phyloP scores from a whole-genome alignment of 2,888 invertebrate species.

The Meta bourneti region DNA sequence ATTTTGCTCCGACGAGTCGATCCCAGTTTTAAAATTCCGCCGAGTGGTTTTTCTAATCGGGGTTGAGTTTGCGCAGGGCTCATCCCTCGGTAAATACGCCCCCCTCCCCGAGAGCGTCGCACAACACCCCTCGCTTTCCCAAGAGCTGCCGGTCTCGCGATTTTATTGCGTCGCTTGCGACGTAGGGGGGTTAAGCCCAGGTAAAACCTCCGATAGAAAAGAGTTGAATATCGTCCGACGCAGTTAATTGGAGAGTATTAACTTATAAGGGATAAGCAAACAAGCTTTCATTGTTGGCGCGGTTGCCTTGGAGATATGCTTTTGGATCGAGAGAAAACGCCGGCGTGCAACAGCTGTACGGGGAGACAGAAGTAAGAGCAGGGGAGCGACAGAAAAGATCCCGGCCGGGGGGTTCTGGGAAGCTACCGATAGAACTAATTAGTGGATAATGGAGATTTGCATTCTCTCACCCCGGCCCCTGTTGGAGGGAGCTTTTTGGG shows the following conservation, averaged over 20 bases:
- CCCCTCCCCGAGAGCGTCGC: slow-evolving; percentile 11
- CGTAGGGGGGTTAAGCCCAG: slow-evolving; percentile 56
- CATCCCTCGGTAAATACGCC: slow-evolving; percentile 71
- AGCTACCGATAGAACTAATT: slow-evolving; percentile 76
- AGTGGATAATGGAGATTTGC: slow-evolving; percentile 77
- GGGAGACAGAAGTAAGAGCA: slow-evolving; percentile 72
- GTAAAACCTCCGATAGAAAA: slow-evolving; percentile 73
- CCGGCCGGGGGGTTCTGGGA: slow-evolving; percentile 64
- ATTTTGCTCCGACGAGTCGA: slow-evolving; percentile 65
- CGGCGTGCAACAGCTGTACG: slow-evolving; percentile 74
- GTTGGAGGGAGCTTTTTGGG: slow-evolving; percentile 41
- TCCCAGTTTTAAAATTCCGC: slow-evolving; percentile 66
- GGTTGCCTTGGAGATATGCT: slow-evolving; percentile 71
- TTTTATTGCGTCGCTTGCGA: slow-evolving; percentile 54
- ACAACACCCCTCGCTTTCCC: slow-evolving; percentile 63
- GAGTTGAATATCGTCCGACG: slow-evolving; percentile 71
- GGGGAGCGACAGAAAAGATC: slow-evolving; percentile 47
- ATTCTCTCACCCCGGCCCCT: slow-evolving; percentile 70
- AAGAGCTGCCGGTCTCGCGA: slow-evolving; percentile 39
- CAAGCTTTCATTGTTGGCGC: slow-evolving; percentile 74
- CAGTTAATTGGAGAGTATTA: slow-evolving; percentile 76
- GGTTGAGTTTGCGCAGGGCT: slow-evolving; percentile 60
- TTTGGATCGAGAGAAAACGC: slow-evolving; percentile 70
- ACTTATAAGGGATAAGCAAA: slow-evolving; percentile 76
- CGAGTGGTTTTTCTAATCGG: slow-evolving; percentile 56